Evolutionary conservation across 1,140 invertebrate species (phyloP).

Genomic region (Drosophila kikkawai): DNA sequence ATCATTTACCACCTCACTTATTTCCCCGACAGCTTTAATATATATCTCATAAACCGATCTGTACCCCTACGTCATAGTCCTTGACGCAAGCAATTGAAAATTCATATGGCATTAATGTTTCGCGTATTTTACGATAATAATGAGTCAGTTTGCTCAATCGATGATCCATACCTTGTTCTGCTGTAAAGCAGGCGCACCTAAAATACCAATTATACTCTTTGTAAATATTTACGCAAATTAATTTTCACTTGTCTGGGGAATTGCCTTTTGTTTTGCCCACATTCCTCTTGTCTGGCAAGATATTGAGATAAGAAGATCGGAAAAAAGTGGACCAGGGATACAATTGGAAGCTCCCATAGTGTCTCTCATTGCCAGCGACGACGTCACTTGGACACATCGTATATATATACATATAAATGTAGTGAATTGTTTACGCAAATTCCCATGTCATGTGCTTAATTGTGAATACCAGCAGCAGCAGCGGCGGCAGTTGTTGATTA

Average conservation of each 20-base stretch:
- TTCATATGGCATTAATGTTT: slow-evolving; percentile 12
- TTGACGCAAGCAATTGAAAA: slow-evolving; percentile 46
- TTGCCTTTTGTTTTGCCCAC: slow-evolving; percentile 44
- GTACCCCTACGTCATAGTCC: slow-evolving; percentile 8
- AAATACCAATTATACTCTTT: slow-evolving; percentile 64
- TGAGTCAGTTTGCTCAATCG: slow-evolving; percentile 45
- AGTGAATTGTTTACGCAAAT: slow-evolving; percentile 54
- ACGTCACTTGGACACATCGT: slow-evolving; percentile 41
- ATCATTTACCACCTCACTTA: neutral
- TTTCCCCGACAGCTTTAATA: neutral
- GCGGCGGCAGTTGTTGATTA: slow-evolving; percentile 17
- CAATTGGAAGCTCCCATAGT: slow-evolving; percentile 44
- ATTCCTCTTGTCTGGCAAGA: slow-evolving; percentile 37
- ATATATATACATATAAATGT: neutral
- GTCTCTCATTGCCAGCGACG: slow-evolving; percentile 44
- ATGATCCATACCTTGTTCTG: slow-evolving; percentile 34
- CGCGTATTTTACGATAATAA: slow-evolving; percentile 3
- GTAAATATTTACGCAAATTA: slow-evolving; percentile 78
- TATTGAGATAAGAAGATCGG: slow-evolving; percentile 45
- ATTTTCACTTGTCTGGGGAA: slow-evolving; percentile 51
- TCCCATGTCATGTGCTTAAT: slow-evolving; percentile 54
- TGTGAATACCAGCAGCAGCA: slow-evolving; percentile 27
- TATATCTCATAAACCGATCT: slow-evolving; percentile 2
- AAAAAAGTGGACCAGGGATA: slow-evolving; percentile 56
- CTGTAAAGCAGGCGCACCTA: slow-evolving; percentile 52